A percentile compares a stretch with the other conserved stretches of the same genome.
Conservation (phyloP, 2,113 vertebrate genomes). For the Syrmaticus mikado region DNA sequence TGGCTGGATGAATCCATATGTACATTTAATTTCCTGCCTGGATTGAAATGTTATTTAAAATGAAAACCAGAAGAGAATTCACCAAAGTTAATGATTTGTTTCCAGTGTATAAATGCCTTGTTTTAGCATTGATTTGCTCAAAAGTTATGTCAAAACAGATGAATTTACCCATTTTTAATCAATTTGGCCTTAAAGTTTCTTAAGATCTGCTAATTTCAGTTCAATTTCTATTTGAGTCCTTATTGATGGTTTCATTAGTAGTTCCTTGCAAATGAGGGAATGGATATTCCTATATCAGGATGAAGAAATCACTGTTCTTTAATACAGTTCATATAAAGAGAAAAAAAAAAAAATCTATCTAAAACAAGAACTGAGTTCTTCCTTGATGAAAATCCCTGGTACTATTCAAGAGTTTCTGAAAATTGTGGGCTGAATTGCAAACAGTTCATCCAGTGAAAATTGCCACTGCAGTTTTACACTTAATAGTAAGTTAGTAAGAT, state of each 20-base stretch:
- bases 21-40: background rate
- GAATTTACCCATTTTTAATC: background rate
- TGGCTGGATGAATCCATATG: background rate
- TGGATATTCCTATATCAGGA: background rate
- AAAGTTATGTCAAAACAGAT: background rate
- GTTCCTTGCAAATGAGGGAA: background rate
- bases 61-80: background rate
- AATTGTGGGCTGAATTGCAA: background rate
- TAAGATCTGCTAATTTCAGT: background rate
- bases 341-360: background rate
- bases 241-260: background rate
- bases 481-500: background rate
- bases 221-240: background rate
- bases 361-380: background rate
- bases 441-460: background rate
- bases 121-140: background rate
- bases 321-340: background rate
- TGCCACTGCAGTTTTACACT: background rate
- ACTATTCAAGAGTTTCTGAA: background rate
- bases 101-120: background rate
- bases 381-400: background rate
- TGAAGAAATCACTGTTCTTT: background rate
- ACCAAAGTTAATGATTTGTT: background rate
- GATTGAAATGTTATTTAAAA: background rate
- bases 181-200: background rate